These are phyloP conservation scores for Daktulosphaira vitifoliae DNA, from an alignment of 1,140 invertebrate species.

Conservation along the genomic window DNA sequence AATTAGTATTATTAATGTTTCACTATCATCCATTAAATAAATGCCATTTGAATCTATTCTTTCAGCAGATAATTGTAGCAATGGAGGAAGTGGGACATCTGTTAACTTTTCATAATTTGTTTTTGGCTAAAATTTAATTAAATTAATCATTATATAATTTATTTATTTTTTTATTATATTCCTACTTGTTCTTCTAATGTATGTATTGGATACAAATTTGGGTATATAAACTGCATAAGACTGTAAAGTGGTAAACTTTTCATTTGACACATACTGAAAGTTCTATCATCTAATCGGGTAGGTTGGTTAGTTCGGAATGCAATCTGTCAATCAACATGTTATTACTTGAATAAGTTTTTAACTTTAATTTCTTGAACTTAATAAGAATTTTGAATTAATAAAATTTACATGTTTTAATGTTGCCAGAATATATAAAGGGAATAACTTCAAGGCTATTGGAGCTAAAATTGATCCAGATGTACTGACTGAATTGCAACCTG, in stretches of 20 bases:
- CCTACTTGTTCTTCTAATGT: constrained; percentile 38
- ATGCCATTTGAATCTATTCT: constrained; percentile 77
- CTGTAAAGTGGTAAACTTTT: constrained; percentile 76
- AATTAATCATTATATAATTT: constrained; percentile 5
- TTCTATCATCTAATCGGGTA: constrained; percentile 84
- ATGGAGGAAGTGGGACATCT: constrained; percentile 43
- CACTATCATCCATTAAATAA: constrained; percentile 83
- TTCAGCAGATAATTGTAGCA: constrained; percentile 56
- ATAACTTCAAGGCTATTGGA: constrained; percentile 62
- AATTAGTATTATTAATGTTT: constrained; percentile 76
- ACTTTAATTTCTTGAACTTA: constrained; percentile 36
- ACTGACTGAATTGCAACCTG: constrained; percentile 53
- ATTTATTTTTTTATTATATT: neutral
- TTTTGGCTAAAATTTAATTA: constrained; percentile 40
- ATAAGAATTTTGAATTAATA: constrained; percentile 2
- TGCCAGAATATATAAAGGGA: constrained; percentile 85
- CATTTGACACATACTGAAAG: constrained; percentile 87
- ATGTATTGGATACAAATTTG: constrained; percentile 87
- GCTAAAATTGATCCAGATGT: constrained; percentile 56
- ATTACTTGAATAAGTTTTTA: too few relatives aligned
- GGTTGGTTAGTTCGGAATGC: constrained; percentile 79
- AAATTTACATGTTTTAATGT: constrained; percentile 78
- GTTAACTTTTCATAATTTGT: constrained; percentile 37
- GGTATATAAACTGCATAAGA: constrained; percentile 82
- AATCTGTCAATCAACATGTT: constrained; percentile 57